Conservation (phyloP, 2,113 vertebrate genomes). For the Phylloscopus trochiloides region DNA sequence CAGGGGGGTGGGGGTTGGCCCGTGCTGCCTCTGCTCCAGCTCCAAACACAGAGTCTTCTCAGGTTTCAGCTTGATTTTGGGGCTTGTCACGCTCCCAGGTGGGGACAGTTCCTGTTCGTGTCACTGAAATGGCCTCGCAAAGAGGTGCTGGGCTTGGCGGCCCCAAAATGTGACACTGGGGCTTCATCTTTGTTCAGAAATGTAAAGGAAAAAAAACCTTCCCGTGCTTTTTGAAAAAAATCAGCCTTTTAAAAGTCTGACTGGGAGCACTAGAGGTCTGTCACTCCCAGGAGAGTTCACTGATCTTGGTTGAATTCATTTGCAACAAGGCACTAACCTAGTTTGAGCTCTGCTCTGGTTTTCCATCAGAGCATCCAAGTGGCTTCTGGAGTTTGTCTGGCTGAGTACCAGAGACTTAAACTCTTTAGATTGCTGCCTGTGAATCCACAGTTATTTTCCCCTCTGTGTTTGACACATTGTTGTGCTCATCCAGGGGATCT, state of each 20-base stretch:
- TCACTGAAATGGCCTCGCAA: not conserved
- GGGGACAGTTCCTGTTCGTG: not conserved
- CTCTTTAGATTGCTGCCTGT: not conserved
- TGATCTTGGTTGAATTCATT: not conserved
- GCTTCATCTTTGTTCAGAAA: not conserved
- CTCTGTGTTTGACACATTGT: not conserved
- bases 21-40: not conserved
- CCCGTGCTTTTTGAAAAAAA: not conserved
- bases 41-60: accelerated
- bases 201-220: not conserved
- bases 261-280: not conserved
- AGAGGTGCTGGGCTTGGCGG: accelerated
- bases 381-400: conserved; percentile 14
- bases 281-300: not conserved
- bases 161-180: accelerated
- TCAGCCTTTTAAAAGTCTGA: not conserved
- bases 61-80: not conserved
- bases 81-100: accelerated
- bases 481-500: not conserved
- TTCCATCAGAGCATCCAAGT: not conserved
- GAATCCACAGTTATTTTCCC: not conserved
- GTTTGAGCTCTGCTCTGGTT: conserved; percentile 6
- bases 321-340: not conserved
- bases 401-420: not conserved
- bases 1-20: too few species aligned